These are phyloP conservation scores for Molossus molossus DNA, from an alignment of 2,797 vertebrate species.

Conservation along the genomic window DNA sequence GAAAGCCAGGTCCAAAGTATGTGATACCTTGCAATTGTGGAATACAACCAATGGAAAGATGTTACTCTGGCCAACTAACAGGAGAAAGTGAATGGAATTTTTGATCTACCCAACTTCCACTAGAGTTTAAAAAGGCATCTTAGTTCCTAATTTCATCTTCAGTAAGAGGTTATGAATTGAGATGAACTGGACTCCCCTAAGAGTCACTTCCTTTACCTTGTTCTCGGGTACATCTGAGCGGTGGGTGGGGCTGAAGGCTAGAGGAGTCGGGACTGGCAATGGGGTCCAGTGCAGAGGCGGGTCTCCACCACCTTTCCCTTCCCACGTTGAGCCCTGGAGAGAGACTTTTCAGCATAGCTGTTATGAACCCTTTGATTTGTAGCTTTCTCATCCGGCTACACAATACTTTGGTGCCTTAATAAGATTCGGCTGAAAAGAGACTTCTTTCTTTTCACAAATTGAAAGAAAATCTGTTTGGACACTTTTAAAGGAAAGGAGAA, in stretches of 20 bases:
- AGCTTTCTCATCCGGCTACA: slow-evolving; percentile 80
- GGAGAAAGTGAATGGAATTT: slow-evolving; percentile 51
- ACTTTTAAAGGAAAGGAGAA: slow-evolving; percentile 72
- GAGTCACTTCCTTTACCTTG: slow-evolving; percentile 76
- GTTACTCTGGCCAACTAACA: slow-evolving; percentile 2
- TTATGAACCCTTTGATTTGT: slow-evolving; percentile 81
- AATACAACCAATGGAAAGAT: slow-evolving; percentile 18
- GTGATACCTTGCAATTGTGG: neutral
- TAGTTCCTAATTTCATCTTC: slow-evolving; percentile 74
- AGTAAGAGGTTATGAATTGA: slow-evolving; percentile 68
- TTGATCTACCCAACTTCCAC: slow-evolving; percentile 45
- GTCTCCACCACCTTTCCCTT: slow-evolving; percentile 72
- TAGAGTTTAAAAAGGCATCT: slow-evolving; percentile 68
- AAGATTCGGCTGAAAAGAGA: slow-evolving; percentile 84
- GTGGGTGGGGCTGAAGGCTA: slow-evolving; percentile 68
- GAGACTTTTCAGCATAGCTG: slow-evolving; percentile 62
- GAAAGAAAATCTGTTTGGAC: slow-evolving; percentile 83
- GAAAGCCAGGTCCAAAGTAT: neutral
- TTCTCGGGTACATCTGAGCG: slow-evolving; percentile 80
- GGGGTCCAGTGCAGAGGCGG: slow-evolving; percentile 71
- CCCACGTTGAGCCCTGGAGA: slow-evolving; percentile 66
- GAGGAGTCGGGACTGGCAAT: slow-evolving; percentile 36
- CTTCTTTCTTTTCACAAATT: slow-evolving; percentile 83
- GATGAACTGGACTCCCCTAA: slow-evolving; percentile 71
- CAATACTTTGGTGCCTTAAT: slow-evolving; percentile 83